These are phyloP conservation scores for Tetramorium simillimum DNA, from an alignment of 1,140 invertebrate genomes.

Conservation along the genomic window DNA sequence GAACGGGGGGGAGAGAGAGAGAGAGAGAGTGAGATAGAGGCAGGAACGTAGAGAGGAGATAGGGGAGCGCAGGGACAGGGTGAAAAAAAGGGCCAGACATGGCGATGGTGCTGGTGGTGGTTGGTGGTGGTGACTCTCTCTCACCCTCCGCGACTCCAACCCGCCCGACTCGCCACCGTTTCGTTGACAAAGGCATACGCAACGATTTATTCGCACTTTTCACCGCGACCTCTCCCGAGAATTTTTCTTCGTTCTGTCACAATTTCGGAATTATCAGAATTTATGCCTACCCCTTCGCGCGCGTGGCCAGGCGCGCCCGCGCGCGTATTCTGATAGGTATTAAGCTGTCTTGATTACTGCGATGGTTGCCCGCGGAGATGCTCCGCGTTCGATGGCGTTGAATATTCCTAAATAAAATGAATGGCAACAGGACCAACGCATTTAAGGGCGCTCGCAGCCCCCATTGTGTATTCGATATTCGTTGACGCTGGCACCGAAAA, in stretches of 20 bases:
- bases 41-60: slow-evolving; percentile 11
- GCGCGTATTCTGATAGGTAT: slow-evolving; percentile 56
- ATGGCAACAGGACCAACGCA: slow-evolving; percentile 60
- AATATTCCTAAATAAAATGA: slow-evolving; percentile 63
- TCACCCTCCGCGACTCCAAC: slow-evolving; percentile 55
- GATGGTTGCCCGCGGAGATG: slow-evolving; percentile 37
- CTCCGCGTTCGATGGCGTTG: slow-evolving; percentile 52
- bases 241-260: slow-evolving; percentile 85
- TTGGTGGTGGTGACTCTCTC: slow-evolving; percentile 6
- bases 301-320: slow-evolving; percentile 16
- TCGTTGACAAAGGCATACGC: slow-evolving; percentile 82
- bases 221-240: slow-evolving; percentile 74
- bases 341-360: slow-evolving; percentile 59
- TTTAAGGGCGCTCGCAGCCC: slow-evolving; percentile 47
- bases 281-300: slow-evolving; percentile 75
- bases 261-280: slow-evolving; percentile 84
- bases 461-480: slow-evolving; percentile 46
- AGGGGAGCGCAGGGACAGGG: background rate
- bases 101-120: background rate
- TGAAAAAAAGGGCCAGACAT: slow-evolving; percentile 46
- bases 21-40: slow-evolving; percentile 1
- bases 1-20: background rate
- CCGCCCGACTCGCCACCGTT: slow-evolving; percentile 66
- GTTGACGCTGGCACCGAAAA: slow-evolving; percentile 34
- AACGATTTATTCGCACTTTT: slow-evolving; percentile 85